These are phyloP conservation scores for Drosophila serrata DNA, from an alignment of 1,140 invertebrate species.

Conservation along the genomic window DNA sequence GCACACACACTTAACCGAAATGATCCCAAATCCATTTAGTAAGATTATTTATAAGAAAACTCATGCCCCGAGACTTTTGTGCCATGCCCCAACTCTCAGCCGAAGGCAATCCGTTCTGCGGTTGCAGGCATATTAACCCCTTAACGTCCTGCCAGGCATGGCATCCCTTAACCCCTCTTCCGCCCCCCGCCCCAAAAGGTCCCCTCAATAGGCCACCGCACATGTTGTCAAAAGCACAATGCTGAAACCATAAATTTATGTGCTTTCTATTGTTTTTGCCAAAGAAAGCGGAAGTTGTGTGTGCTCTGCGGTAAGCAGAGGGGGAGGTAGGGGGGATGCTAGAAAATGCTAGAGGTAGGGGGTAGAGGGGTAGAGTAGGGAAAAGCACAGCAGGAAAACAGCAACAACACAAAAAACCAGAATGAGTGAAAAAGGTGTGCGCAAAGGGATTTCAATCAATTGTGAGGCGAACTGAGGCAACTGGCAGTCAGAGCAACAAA, in stretches of 20 bases:
- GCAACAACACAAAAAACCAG: slow-evolving; percentile 39
- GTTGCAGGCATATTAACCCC: slow-evolving; percentile 83
- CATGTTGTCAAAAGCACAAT: slow-evolving; percentile 82
- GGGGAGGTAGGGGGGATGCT: not conserved
- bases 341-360: not conserved
- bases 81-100: not conserved
- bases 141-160: slow-evolving; percentile 54
- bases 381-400: slow-evolving; percentile 44
- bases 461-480: slow-evolving; percentile 68
- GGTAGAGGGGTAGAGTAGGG: slow-evolving; percentile 3
- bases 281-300: slow-evolving; percentile 80
- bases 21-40: slow-evolving; percentile 80
- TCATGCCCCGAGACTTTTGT: slow-evolving; percentile 19
- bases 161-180: not conserved
- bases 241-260: slow-evolving; percentile 83
- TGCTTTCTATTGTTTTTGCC: slow-evolving; percentile 83
- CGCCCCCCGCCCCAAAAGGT: slow-evolving; percentile 16
- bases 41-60: slow-evolving; percentile 82
- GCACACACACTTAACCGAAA: slow-evolving; percentile 18
- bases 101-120: slow-evolving; percentile 78
- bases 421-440: slow-evolving; percentile 68
- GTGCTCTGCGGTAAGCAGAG: slow-evolving; percentile 27
- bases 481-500: slow-evolving; percentile 63
- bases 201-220: slow-evolving; percentile 56
- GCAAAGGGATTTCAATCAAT: slow-evolving; percentile 83